phyloP scores from a whole-genome alignment of 2,888 invertebrate genomes.

The Nyleta sp. region DNA sequence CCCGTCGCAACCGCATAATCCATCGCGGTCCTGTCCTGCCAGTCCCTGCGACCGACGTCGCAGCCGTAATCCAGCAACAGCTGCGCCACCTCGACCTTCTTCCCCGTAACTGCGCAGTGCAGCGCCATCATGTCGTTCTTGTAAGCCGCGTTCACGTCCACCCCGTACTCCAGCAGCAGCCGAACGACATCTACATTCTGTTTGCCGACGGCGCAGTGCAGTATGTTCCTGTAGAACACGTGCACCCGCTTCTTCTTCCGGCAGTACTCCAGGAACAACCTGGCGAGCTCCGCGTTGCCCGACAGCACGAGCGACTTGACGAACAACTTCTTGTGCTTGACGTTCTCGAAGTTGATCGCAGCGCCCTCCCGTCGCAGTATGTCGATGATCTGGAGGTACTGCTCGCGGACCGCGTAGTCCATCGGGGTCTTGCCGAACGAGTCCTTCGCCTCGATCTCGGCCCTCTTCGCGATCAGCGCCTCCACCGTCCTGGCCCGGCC shows the following conservation, averaged over 20 bases:
- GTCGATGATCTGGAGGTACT: background rate
- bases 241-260: background rate
- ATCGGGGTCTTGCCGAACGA: background rate
- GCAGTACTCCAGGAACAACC: background rate
- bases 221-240: background rate
- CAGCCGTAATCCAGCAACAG: background rate
- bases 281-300: background rate
- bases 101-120: background rate
- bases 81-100: background rate
- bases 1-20: background rate
- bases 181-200: background rate
- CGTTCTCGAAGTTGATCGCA: background rate
- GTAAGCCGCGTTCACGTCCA: background rate
- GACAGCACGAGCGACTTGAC: background rate
- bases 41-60: background rate
- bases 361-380: background rate
- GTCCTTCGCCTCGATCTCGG: background rate
- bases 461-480: background rate
- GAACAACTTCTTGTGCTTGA: background rate
- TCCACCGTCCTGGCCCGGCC: background rate
- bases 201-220: background rate
- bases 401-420: conserved; percentile 22
- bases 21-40: background rate
- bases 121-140: background rate
- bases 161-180: conserved; percentile 10